Conservation (phyloP, 1,140 invertebrate genomes). For the Ridgeia piscesae region DNA sequence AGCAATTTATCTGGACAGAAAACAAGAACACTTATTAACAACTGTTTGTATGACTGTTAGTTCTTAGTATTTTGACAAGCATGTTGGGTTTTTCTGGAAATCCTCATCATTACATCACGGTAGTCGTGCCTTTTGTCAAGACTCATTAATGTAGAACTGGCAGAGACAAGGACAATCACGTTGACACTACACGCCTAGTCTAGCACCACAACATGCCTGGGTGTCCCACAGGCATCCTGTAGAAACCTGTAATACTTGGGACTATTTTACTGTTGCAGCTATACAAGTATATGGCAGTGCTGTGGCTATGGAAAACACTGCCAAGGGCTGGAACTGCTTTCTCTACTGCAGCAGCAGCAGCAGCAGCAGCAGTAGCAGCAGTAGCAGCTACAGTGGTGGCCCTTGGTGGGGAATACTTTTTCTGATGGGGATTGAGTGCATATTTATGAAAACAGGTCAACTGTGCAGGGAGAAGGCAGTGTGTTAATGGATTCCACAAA, state of each 20-base stretch:
- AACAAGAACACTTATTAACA: not conserved
- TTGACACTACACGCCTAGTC: not conserved
- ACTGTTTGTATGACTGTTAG: not conserved
- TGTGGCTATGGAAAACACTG: not conserved
- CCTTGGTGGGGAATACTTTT: not conserved
- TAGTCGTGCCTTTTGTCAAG: not conserved
- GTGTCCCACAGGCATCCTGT: not conserved
- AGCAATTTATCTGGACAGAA: not conserved
- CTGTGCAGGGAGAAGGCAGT: not conserved
- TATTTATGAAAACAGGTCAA: constrained; percentile 6
- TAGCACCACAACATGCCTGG: not conserved
- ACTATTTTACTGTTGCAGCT: not conserved
- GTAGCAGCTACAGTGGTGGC: not conserved
- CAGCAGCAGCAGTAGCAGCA: not conserved
- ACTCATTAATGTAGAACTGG: not conserved
- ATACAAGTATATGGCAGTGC: not conserved
- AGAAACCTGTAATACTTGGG: not conserved
- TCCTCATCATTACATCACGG: not conserved
- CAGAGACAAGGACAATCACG: not conserved
- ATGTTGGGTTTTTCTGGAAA: not conserved
- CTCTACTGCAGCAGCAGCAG: not conserved
- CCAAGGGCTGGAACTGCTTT: not conserved
- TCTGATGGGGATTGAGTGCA: constrained; percentile 3
- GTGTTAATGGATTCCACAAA: constrained; percentile 5
- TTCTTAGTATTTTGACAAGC: not conserved